Percentiles rank a stretch among this genome's conserved stretches.
Conservation (phyloP, 1,140 invertebrate species). For the Drosophila simulans region DNA sequence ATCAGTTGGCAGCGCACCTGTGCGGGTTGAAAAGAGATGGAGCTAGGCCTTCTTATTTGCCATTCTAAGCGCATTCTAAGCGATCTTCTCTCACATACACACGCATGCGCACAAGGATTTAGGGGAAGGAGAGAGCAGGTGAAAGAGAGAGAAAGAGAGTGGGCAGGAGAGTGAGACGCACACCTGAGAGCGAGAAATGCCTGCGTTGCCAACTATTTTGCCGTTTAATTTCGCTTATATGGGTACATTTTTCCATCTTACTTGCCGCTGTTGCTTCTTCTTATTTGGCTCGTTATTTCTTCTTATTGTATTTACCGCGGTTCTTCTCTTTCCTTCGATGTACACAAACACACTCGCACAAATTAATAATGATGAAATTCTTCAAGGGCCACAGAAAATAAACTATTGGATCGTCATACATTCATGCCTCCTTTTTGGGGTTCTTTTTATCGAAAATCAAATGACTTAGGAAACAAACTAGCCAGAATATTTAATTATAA, state of each 20-base stretch:
- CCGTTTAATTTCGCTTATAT: conserved; percentile 82
- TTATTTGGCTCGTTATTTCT: conserved; percentile 54
- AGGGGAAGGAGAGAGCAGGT: neutral
- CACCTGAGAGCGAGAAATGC: conserved; percentile 45
- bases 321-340: conserved; percentile 42
- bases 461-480: conserved; percentile 53
- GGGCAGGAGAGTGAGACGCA: neutral
- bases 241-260: conserved; percentile 59
- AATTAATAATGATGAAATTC: conserved; percentile 65
- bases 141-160: neutral
- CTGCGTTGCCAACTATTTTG: conserved; percentile 80
- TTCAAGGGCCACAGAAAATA: conserved; percentile 53
- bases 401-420: conserved; percentile 37
- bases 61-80: conserved; percentile 82
- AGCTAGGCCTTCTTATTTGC: conserved; percentile 65
- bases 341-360: conserved; percentile 34
- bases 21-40: conserved; percentile 15
- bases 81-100: conserved; percentile 34
- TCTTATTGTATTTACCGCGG: conserved; percentile 50
- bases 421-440: conserved; percentile 9
- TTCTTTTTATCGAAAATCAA: conserved; percentile 32
- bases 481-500: neutral
- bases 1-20: conserved; percentile 65
- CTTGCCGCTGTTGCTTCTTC: conserved; percentile 28
- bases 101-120: neutral